A percentile compares a stretch with the other conserved stretches of the same genome.
phyloP scores from a whole-genome alignment of 64 coral and sea anemone species.

The Catalaphyllia jardinei region DNA sequence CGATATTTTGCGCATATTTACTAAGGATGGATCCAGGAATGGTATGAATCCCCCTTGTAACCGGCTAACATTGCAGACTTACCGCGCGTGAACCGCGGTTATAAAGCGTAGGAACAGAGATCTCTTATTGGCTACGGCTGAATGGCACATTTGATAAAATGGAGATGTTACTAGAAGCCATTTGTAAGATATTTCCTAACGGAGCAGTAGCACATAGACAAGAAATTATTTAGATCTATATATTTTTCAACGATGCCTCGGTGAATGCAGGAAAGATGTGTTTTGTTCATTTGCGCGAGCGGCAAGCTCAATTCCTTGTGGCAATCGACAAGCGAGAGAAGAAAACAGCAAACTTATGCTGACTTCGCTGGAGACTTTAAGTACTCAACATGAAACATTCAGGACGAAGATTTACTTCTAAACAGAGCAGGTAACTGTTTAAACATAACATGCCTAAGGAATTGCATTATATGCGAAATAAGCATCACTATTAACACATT shows the following conservation, averaged over 20 bases:
- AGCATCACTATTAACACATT: conserved; percentile 25
- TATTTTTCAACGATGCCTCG: conserved; percentile 19
- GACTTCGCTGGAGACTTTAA: conserved; percentile 33
- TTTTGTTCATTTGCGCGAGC: conserved; percentile 21
- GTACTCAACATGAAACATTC: conserved; percentile 23
- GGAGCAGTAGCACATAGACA: conserved; percentile 4
- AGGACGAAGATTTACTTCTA: conserved; percentile 31
- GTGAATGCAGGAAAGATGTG: conserved; percentile 29
- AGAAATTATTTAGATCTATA: conserved; percentile 27
- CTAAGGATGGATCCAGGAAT: conserved; percentile 18
- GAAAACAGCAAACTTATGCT: conserved; percentile 20
- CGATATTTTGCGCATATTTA: conserved; percentile 12
- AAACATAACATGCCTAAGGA: conserved; percentile 17
- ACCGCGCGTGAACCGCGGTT: background rate
- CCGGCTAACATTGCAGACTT: background rate
- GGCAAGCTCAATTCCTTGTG: conserved; percentile 32
- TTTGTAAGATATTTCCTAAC: conserved; percentile 20
- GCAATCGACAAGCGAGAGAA: conserved; percentile 21
- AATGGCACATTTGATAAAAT: conserved; percentile 24
- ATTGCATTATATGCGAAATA: conserved; percentile 22
- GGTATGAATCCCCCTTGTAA: background rate
- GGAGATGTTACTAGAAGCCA: conserved; percentile 20
- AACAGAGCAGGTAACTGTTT: conserved; percentile 36
- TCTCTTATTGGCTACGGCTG: conserved; percentile 22
- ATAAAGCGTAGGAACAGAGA: background rate